Percentiles rank a stretch among this genome's conserved stretches.
These are phyloP conservation scores for Hypena proboscidalis DNA, from an alignment of 2,888 invertebrate species.

Conservation along the genomic window DNA sequence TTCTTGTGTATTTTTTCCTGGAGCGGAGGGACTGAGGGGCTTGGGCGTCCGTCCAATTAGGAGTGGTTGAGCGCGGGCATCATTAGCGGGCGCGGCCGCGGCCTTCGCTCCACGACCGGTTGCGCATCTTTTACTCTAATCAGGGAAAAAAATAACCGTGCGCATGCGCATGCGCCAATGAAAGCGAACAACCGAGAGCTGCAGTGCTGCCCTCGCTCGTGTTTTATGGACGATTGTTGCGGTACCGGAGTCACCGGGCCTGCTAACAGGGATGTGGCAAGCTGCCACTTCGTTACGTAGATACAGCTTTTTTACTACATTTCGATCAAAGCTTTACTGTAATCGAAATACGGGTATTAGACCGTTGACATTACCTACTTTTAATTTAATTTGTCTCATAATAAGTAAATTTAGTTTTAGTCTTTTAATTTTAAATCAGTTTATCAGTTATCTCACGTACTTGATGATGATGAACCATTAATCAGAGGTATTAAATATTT, in stretches of 20 bases:
- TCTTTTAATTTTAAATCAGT: too few relatives aligned
- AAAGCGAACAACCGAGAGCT: conserved; percentile 76
- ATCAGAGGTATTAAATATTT: too few relatives aligned
- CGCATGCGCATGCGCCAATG: conserved; percentile 73
- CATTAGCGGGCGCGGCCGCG: conserved; percentile 74
- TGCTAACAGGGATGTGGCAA: conserved; percentile 49
- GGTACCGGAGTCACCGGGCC: conserved; percentile 61
- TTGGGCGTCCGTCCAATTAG: conserved; percentile 76
- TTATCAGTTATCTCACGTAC: too few relatives aligned
- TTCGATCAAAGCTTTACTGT: conserved; percentile 4
- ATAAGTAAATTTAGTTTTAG: neutral
- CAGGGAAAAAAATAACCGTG: conserved; percentile 77
- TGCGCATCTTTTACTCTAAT: conserved; percentile 83
- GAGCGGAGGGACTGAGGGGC: too few relatives aligned
- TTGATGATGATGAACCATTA: too few relatives aligned
- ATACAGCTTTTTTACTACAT: conserved; percentile 4
- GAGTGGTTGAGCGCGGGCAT: conserved; percentile 75
- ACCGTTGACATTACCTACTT: neutral
- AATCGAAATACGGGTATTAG: neutral
- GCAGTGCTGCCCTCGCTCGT: conserved; percentile 67
- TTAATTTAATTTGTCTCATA: neutral
- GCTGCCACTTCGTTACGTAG: conserved; percentile 9
- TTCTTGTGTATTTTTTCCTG: conserved; percentile 71
- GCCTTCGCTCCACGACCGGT: conserved; percentile 81
- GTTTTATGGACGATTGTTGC: conserved; percentile 78